Conservation (phyloP, 2,113 vertebrate species). For the Emydocephalus ijimae region DNA sequence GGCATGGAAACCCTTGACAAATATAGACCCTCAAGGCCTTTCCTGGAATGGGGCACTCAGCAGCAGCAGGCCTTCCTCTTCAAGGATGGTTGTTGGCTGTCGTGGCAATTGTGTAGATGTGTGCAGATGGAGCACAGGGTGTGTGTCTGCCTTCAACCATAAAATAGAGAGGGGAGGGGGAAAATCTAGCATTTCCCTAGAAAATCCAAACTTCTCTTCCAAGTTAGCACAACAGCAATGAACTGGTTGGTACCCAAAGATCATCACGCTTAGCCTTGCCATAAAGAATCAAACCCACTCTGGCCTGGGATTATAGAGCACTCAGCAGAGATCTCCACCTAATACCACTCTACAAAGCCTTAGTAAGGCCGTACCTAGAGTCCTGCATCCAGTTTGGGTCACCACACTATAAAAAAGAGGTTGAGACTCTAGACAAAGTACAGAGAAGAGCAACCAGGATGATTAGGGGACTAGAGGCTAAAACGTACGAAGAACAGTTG, state of each 20-base stretch:
- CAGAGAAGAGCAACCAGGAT: too few relatives aligned
- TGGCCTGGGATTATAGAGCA: neutral
- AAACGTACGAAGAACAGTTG: too few relatives aligned
- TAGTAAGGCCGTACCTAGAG: too few relatives aligned
- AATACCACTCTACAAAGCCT: too few relatives aligned
- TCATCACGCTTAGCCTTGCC: neutral
- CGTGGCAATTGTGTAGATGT: neutral
- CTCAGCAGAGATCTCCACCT: too few relatives aligned
- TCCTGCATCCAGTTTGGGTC: too few relatives aligned
- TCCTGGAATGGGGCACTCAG: constrained; percentile 35
- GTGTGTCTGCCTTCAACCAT: neutral
- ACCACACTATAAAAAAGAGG: too few relatives aligned
- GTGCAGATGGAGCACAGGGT: neutral
- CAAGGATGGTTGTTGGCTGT: too few relatives aligned
- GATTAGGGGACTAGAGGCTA: too few relatives aligned
- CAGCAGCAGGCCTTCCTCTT: neutral
- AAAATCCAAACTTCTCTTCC: neutral
- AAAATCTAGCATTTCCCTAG: neutral
- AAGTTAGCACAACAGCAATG: neutral
- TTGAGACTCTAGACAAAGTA: too few relatives aligned
- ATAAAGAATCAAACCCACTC: neutral
- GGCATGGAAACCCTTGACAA: constrained; percentile 52
- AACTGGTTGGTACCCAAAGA: neutral
- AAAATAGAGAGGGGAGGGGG: neutral
- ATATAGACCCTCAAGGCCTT: constrained; percentile 48